These are phyloP conservation scores for Tapirus indicus DNA, from an alignment of 2,797 vertebrate species.

Conservation along the genomic window DNA sequence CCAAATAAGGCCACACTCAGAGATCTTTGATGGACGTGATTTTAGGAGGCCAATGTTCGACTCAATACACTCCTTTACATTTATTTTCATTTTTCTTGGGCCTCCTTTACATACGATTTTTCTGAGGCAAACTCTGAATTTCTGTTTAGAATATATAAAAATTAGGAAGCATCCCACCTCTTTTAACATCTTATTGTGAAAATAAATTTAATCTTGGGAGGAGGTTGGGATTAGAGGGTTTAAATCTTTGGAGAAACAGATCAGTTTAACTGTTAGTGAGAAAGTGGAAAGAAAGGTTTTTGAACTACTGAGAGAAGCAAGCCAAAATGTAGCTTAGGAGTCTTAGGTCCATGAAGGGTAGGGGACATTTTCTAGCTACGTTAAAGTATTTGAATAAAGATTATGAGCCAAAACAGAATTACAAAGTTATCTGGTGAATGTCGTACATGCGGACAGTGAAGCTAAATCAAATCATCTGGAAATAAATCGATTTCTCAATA, in stretches of 20 bases:
- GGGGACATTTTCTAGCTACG: background rate
- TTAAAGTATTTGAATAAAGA: background rate
- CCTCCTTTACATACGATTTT: background rate
- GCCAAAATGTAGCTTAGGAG: background rate
- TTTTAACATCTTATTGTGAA: background rate
- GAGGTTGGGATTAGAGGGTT: background rate
- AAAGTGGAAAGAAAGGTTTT: background rate
- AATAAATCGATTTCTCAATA: background rate
- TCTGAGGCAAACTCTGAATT: background rate
- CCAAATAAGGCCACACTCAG: background rate
- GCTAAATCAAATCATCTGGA: background rate
- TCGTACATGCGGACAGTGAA: background rate
- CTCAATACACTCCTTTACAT: accelerated
- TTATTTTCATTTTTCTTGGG: background rate
- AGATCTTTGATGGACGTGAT: background rate
- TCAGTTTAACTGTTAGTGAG: background rate
- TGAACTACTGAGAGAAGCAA: background rate
- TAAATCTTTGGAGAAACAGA: background rate
- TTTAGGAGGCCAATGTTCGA: background rate
- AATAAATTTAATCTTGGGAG: background rate
- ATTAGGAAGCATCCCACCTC: background rate
- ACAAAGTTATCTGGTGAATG: background rate
- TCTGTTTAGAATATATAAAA: background rate
- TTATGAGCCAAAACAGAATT: background rate
- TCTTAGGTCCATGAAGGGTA: background rate